A percentile compares a stretch with the other conserved stretches of the same genome.
phyloP scores from a whole-genome alignment of 2,113 vertebrate species.

The Phoenicopterus ruber region DNA sequence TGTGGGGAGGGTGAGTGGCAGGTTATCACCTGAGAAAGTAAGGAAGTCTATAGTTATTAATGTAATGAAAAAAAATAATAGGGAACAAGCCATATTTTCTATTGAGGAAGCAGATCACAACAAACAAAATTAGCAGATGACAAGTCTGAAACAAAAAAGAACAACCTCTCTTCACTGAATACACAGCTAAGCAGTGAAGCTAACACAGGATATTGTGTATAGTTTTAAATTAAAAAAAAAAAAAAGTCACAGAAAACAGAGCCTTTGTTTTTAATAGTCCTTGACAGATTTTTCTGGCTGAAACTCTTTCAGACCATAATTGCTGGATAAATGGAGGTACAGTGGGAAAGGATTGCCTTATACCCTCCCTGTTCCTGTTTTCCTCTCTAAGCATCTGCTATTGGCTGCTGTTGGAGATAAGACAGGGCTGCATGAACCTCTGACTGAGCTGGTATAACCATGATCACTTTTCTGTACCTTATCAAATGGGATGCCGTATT shows the following conservation, averaged over 20 bases:
- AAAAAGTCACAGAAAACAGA: background rate
- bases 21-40: background rate
- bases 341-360: background rate
- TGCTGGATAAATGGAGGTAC: background rate
- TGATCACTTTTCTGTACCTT: slow-evolving; percentile 76
- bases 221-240: background rate
- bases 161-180: background rate
- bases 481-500: slow-evolving; percentile 94
- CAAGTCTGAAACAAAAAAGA: background rate
- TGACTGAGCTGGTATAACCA: background rate
- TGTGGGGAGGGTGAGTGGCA: rapidly evolving
- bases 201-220: background rate
- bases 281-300: background rate
- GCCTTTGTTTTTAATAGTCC: background rate
- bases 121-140: background rate
- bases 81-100: background rate
- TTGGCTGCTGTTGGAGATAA: background rate
- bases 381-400: background rate
- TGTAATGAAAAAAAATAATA: background rate
- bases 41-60: background rate
- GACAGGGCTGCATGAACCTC: background rate
- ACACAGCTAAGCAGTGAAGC: background rate
- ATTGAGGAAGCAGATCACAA: background rate
- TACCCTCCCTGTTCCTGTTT: background rate
- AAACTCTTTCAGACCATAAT: background rate